Percentiles rank a stretch among this genome's conserved stretches.
Conservation (phyloP, 1,140 invertebrate species). For the Trichoplusia ni region DNA sequence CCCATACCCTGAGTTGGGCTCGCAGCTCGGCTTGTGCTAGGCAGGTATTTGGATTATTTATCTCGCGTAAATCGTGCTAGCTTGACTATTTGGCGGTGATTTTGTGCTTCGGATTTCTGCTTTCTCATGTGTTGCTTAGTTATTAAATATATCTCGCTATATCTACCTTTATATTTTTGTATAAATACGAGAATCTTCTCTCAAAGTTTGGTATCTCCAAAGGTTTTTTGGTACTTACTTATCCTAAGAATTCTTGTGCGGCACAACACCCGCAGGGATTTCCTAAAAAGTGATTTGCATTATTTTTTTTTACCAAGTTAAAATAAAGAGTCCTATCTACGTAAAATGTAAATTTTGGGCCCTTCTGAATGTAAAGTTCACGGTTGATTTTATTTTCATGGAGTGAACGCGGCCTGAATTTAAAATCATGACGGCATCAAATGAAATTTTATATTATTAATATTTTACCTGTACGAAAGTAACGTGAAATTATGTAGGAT, state of each 20-base stretch:
- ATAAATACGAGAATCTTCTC: no score
- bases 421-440: slow-evolving; percentile 46
- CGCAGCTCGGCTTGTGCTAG: slow-evolving; percentile 9
- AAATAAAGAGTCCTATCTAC: slow-evolving; percentile 48
- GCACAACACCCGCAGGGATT: no score
- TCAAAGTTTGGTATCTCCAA: no score
- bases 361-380: slow-evolving; percentile 63
- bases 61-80: slow-evolving; percentile 1
- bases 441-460: slow-evolving; percentile 43
- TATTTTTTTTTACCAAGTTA: slow-evolving; percentile 50
- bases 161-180: no score
- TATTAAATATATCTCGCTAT: no score
- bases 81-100: slow-evolving; percentile 1
- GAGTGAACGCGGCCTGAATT: slow-evolving; percentile 51
- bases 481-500: not conserved
- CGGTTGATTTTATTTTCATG: slow-evolving; percentile 65
- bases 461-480: not conserved
- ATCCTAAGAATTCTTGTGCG: slow-evolving; percentile 10
- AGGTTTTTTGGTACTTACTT: no score
- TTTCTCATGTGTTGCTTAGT: not conserved
- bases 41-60: slow-evolving; percentile 15
- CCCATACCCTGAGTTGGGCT: slow-evolving; percentile 27
- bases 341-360: slow-evolving; percentile 59
- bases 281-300: slow-evolving; percentile 46
- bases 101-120: not conserved